Evolutionary conservation across 2,113 vertebrate genomes (phyloP).

Genomic region (Bufo gargarizans): DNA sequence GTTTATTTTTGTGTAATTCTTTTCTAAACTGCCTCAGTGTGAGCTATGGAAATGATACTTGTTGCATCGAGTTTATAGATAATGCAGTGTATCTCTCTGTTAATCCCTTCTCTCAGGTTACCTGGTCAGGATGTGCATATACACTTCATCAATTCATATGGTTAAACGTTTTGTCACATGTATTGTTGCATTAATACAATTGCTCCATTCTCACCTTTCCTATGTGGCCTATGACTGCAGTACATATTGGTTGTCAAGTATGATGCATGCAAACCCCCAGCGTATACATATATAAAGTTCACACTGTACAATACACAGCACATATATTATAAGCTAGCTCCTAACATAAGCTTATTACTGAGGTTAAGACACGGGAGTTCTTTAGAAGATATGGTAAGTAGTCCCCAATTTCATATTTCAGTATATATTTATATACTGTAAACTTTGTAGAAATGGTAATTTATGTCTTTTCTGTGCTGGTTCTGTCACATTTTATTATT

Average conservation of each 20-base stretch:
- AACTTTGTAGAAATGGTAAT: neutral
- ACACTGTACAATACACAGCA: neutral
- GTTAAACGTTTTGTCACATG: conserved; percentile 2
- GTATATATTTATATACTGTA: neutral
- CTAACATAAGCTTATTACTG: neutral
- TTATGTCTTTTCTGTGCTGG: neutral
- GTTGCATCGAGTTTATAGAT: conserved; percentile 25
- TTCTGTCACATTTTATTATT: neutral
- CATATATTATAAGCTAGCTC: neutral
- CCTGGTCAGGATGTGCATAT: conserved; percentile 31
- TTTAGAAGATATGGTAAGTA: conserved; percentile 36
- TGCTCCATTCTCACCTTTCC: conserved; percentile 22
- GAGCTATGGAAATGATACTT: neutral
- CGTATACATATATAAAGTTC: conserved; percentile 12
- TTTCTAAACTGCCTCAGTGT: neutral
- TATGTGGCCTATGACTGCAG: neutral
- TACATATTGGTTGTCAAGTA: conserved; percentile 28
- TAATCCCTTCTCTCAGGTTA: conserved; percentile 34
- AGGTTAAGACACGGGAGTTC: neutral
- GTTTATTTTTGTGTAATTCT: conserved; percentile 9
- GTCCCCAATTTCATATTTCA: neutral
- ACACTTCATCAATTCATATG: neutral
- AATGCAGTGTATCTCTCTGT: neutral
- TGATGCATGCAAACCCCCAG: neutral
- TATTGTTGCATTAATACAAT: conserved; percentile 14